phyloP scores from a whole-genome alignment of 2,888 invertebrate genomes.

The Scaptomyza reducta region DNA sequence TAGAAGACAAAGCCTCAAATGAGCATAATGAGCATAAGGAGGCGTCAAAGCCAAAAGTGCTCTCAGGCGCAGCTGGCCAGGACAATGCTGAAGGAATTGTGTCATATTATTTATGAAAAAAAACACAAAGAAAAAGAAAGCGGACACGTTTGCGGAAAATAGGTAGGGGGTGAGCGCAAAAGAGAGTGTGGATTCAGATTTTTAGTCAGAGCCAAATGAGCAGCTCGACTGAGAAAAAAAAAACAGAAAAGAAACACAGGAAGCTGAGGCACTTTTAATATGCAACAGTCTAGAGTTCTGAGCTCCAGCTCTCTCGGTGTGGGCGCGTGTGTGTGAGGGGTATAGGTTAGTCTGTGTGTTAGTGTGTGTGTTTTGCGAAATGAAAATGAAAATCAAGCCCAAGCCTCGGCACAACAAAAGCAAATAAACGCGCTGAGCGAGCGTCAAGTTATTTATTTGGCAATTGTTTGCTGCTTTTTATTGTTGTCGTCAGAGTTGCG shows the following conservation, averaged over 20 bases:
- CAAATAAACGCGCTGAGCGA: constrained; percentile 72
- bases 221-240: constrained; percentile 37
- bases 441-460: constrained; percentile 79
- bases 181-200: constrained; percentile 32
- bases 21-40: constrained; percentile 80
- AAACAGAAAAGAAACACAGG: constrained; percentile 57
- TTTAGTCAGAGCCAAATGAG: constrained; percentile 59
- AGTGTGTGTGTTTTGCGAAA: constrained; percentile 42
- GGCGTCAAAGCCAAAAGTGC: constrained; percentile 75
- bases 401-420: constrained; percentile 46
- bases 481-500: constrained; percentile 72
- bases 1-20: constrained; percentile 77
- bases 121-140: constrained; percentile 38
- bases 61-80: constrained; percentile 71
- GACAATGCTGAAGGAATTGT: constrained; percentile 75
- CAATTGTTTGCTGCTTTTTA: constrained; percentile 75
- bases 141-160: neutral
- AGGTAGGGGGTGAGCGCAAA: neutral
- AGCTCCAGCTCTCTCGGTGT: constrained; percentile 5
- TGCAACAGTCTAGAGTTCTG: constrained; percentile 60
- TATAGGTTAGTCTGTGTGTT: constrained; percentile 24
- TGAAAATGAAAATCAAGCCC: constrained; percentile 71
- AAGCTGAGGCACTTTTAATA: constrained; percentile 69
- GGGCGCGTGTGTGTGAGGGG: constrained; percentile 12
- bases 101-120: constrained; percentile 76